phyloP scores from a whole-genome alignment of 2,797 vertebrate species.

The Pipistrellus pipistrellus region DNA sequence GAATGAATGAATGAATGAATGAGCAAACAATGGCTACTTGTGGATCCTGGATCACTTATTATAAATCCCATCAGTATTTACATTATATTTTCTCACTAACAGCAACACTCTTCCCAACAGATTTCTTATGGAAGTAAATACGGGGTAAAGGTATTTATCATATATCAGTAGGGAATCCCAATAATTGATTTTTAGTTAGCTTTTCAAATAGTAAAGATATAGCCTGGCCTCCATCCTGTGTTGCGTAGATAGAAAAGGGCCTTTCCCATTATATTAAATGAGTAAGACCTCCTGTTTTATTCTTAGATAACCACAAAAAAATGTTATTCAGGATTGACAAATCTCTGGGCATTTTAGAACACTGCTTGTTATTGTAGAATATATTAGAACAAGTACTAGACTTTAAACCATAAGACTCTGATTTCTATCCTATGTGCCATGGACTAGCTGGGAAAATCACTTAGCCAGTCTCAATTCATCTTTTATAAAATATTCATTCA shows the following conservation, averaged over 20 bases:
- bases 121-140: neutral
- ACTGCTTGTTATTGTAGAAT: neutral
- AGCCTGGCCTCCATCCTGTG: neutral
- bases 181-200: neutral
- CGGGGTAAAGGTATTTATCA: neutral
- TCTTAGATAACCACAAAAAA: constrained; percentile 1
- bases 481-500: constrained; percentile 49
- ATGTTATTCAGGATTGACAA: neutral
- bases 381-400: neutral
- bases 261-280: neutral
- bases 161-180: neutral
- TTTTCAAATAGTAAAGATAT: constrained; percentile 1
- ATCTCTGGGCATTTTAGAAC: neutral
- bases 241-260: neutral
- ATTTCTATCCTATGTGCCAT: constrained; percentile 56
- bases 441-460: neutral
- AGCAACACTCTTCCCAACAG: neutral
- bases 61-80: neutral
- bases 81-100: neutral
- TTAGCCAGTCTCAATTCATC: neutral
- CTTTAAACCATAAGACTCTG: constrained; percentile 22
- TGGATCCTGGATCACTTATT: neutral
- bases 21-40: neutral
- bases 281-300: neutral
- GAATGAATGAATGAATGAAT: neutral